These are phyloP conservation scores for Ceraclea dissimilis DNA, from an alignment of 2,888 invertebrate genomes.

Conservation along the genomic window DNA sequence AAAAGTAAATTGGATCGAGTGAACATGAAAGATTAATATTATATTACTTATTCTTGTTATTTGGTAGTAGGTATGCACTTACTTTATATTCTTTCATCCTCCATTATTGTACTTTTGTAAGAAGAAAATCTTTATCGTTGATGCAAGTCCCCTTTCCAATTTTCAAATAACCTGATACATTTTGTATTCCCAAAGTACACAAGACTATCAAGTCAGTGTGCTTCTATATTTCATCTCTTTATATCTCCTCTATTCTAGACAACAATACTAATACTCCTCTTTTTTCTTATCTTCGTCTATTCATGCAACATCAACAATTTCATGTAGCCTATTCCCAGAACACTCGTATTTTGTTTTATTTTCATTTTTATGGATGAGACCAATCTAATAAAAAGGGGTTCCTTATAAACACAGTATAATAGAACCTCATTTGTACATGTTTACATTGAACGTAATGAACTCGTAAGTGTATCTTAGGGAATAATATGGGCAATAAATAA, in stretches of 20 bases:
- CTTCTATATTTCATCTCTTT: slow-evolving; percentile 8
- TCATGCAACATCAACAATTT: slow-evolving; percentile 22
- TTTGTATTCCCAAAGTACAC: slow-evolving; percentile 10
- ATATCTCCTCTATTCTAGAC: background rate
- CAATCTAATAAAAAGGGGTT: slow-evolving; percentile 21
- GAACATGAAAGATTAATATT: too few relatives aligned
- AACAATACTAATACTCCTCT: too few relatives aligned
- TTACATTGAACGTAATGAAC: background rate
- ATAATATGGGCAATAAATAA: too few relatives aligned
- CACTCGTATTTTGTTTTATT: slow-evolving; percentile 23
- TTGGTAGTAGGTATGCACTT: too few relatives aligned
- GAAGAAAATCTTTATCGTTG: slow-evolving; percentile 2
- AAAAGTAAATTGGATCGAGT: too few relatives aligned
- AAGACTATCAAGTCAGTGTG: background rate
- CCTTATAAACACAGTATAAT: slow-evolving; percentile 16
- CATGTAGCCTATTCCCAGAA: slow-evolving; percentile 22
- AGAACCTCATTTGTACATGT: slow-evolving; percentile 21
- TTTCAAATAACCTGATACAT: slow-evolving; percentile 23
- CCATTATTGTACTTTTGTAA: background rate
- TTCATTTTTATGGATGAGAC: slow-evolving; percentile 19
- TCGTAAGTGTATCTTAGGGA: too few relatives aligned
- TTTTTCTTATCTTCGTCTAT: slow-evolving; percentile 14
- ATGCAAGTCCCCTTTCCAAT: slow-evolving; percentile 9
- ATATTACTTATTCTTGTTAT: too few relatives aligned
- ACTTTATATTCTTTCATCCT: too few relatives aligned